phyloP scores from a whole-genome alignment of 2,797 vertebrate genomes.

The Champsocephalus gunnari region DNA sequence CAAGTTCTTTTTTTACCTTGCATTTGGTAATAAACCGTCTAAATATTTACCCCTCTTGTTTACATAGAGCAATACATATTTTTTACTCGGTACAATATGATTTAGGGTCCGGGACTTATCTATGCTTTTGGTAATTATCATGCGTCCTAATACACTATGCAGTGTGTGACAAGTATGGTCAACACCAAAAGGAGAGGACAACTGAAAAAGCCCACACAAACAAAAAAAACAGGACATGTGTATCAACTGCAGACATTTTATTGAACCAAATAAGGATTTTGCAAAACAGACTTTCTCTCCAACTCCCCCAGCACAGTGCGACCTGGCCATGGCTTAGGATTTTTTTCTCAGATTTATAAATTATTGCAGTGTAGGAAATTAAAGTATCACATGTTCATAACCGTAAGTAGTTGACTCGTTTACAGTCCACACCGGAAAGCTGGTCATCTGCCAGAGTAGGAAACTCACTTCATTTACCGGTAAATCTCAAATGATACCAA shows the following conservation, averaged over 20 bases:
- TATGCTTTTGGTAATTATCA: too few species aligned
- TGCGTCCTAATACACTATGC: too few species aligned
- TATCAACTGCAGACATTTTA: conserved; percentile 66
- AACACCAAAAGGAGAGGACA: too few species aligned
- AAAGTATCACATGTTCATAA: conserved; percentile 45
- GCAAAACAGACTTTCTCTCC: conserved; percentile 47
- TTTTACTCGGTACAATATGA: too few species aligned
- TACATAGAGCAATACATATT: too few species aligned
- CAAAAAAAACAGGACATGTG: conserved; percentile 25
- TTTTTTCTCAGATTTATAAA: conserved; percentile 37
- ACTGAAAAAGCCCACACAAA: neutral
- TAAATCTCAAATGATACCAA: neutral
- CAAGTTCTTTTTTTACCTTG: too few species aligned
- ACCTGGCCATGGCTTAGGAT: conserved; percentile 55
- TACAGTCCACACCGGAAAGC: conserved; percentile 6
- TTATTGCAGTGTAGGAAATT: conserved; percentile 67
- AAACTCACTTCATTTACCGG: conserved; percentile 7
- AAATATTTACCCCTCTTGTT: too few species aligned
- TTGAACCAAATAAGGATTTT: conserved; percentile 66
- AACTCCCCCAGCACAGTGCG: conserved; percentile 43
- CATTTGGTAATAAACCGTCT: too few species aligned
- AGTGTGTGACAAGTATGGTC: too few species aligned
- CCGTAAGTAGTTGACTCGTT: conserved; percentile 14
- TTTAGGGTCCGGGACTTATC: too few species aligned
- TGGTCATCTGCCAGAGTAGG: conserved; percentile 30